Evolutionary conservation across 1,140 invertebrate species (phyloP), one percentile per base, ranked within the genome.

Genomic region (Harlomillsia oculata): DNA sequence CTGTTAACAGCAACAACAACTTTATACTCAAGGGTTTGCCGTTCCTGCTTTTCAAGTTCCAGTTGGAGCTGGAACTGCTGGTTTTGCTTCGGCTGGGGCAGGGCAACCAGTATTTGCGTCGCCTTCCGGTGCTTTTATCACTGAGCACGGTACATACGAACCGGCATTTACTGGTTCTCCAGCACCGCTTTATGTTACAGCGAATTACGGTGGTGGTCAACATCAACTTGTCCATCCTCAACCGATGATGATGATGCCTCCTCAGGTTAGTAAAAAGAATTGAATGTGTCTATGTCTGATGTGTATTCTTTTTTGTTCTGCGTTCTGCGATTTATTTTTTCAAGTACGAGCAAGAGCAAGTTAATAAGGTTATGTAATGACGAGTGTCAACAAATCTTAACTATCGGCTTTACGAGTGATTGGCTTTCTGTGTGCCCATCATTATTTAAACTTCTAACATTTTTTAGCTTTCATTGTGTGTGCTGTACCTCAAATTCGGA

Each of bases 91-190:
- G 13, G 36, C 60, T 53, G 49, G 50, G 29, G 40, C 54, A 9
- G 26, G 54, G 20, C 20, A 52, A 41, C 58, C 57, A 30, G 55
- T 60, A 34, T 43, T 29, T n/a, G 16, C 57, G 25, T 26, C 64
- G 18, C 36, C 67, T 67, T 34, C 60, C 43, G 43, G 64, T 61
- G 53, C 60, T 50, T 58, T 66, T 68, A 54, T 60, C 62, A 46
- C 64, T 58, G 25, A 59, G 65, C 52, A 54, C 52, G 41, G 60
- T 60, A 14, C 41, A 41, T 65, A 63, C 61, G 28, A 55, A 51
- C 49, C 56, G 45, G 50, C n/a, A n/a, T 63, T 25, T 52, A 56
- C 36, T 46, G 49, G 36, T 40, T 60, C 18, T 32, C 52, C 41
- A 29, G 50, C 54, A n/a, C 56, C 46, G 29, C 32, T 53, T 18